Conservation (phyloP, 1,140 invertebrate species). For the Cotesia vestalis region DNA sequence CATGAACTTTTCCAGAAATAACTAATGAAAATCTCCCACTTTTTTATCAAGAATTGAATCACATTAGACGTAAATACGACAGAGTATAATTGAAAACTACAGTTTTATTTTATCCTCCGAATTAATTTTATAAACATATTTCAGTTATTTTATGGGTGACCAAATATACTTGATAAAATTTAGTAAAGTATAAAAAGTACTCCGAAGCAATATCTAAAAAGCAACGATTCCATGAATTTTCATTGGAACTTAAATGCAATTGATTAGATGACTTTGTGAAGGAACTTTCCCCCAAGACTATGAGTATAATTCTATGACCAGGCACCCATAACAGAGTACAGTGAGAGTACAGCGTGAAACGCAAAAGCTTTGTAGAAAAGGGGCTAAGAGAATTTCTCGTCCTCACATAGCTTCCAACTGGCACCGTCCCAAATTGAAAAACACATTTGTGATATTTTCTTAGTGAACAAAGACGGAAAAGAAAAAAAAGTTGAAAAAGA, state of each 20-base stretch:
- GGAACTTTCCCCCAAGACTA: conserved; percentile 24
- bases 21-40: too few species aligned
- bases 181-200: conserved; percentile 6
- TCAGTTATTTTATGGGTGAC: too few species aligned
- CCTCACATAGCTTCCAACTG: conserved; percentile 46
- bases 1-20: too few species aligned
- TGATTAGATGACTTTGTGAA: conserved; percentile 29
- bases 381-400: conserved; percentile 37
- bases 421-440: conserved; percentile 57
- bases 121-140: too few species aligned
- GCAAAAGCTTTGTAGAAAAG: conserved; percentile 35
- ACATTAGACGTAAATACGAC: too few species aligned
- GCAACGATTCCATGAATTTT: conserved; percentile 20
- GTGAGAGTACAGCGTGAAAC: conserved; percentile 26
- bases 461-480: conserved; percentile 42
- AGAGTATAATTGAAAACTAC: too few species aligned
- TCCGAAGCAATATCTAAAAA: conserved; percentile 28
- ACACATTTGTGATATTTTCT: conserved; percentile 56
- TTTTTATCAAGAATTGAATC: too few species aligned
- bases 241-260: conserved; percentile 29
- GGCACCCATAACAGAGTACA: conserved; percentile 23
- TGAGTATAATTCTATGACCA: conserved; percentile 33
- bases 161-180: conserved; percentile 1
- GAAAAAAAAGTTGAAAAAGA: conserved; percentile 33
- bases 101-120: too few species aligned